phyloP scores from a whole-genome alignment of 2,113 vertebrate genomes.

The Ardeotis arabs region DNA sequence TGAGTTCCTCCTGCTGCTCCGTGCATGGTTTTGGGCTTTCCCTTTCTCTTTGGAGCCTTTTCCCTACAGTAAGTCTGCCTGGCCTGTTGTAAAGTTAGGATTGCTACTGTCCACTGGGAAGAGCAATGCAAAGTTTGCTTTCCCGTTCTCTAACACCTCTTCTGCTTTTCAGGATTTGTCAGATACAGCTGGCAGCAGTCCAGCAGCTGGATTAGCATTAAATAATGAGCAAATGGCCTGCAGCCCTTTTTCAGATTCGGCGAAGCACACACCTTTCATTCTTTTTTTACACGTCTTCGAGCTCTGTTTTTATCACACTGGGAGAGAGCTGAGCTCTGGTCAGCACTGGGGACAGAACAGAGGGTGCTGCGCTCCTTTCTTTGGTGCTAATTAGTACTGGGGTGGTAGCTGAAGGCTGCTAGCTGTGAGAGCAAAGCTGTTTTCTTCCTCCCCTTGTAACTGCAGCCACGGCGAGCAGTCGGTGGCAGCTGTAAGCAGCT shows the following conservation, averaged over 20 bases:
- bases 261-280: slow-evolving; percentile 1
- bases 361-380: neutral
- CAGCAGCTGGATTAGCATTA: slow-evolving; percentile 26
- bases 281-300: neutral
- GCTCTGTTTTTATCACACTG: neutral
- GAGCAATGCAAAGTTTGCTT: neutral
- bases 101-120: neutral
- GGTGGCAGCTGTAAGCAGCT: slow-evolving; percentile 48
- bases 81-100: neutral
- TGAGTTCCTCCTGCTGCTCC: neutral
- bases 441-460: neutral
- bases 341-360: neutral
- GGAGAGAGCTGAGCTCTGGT: neutral
- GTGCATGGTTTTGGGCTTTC: neutral
- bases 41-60: neutral
- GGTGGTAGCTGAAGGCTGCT: neutral
- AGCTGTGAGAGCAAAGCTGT: neutral
- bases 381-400: neutral
- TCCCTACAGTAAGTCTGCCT: neutral
- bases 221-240: slow-evolving; percentile 15
- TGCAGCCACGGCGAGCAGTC: neutral
- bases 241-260: neutral
- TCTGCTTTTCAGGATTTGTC: slow-evolving; percentile 9
- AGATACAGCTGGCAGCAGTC: neutral
- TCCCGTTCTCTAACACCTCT: neutral